Base-by-base conservation (phyloP, 2,797 vertebrate species). In the Neopelma chrysocephalum region DNA sequence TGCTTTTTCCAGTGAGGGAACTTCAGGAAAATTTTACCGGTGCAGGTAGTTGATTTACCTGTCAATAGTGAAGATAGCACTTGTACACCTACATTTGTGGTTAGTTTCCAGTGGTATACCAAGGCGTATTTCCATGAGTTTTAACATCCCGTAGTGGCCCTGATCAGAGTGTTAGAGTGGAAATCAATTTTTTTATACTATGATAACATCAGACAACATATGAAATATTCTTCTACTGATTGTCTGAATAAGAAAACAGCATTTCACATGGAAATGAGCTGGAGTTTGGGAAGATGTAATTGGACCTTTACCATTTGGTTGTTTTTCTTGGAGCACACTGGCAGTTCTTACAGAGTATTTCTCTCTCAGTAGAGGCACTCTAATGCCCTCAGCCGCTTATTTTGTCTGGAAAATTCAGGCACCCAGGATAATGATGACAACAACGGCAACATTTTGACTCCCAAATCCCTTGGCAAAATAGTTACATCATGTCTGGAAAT, bases 401-500 rank as follows among this genome's bases (percentile, higher is more conserved):
- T 96, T 95, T 95, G 94, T 95, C 94, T 95, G 91, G 90, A 93
- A 96, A 91, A 92, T 90, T 94, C 88, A 94, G 62, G 94, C 96
- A 96, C 93, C 96, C 95, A 94, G 96, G 95, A 95, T 95, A 83
- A 93, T 0, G 14, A 79, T 91, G 94, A 90, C 82, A 96, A 90
- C 87, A 93, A 12, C 12, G 10, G 78, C 81, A 94, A 91, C 90
- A 92, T 90, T 94, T 96, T 94, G 93, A 94, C 91, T 96, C 93
- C 60, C 86, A 96, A 95, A 97, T 96, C 77, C 94, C 53, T 75
- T 93, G 86, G 86, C 88, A 94, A 96, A 96, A 82, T 94, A 87
- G 85, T 96, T 96, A 84, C 90, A 85, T 96, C 91, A 96, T 91
- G 91, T 96, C 96, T 96, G 88, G 90, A 94, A 95, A 97, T 97